Evolutionary conservation across 2,888 invertebrate genomes (phyloP), one percentile per base, ranked within the genome.

Genomic region (Leucania comma): DNA sequence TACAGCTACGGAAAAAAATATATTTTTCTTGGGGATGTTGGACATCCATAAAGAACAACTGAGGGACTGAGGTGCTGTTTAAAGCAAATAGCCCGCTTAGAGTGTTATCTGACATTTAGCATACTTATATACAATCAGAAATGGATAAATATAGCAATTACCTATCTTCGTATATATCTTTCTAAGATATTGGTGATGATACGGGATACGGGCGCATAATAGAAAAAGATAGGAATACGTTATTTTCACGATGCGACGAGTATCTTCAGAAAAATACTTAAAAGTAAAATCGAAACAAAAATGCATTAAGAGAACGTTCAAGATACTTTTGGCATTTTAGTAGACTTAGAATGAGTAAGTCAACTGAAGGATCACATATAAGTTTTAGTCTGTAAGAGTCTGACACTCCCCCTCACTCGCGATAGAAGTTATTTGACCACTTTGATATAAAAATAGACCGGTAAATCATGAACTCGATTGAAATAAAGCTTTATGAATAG

Each of bases 401-500:
- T 42, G 42, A 42, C 17, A 42, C 42, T 42, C 14, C 1, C 10
- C 4, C 12, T n/a, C n/a, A n/a, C 35, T 35, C 10, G 1, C 1
- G 9, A 2, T 1, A 42, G 42, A 42, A 17, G 14, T 17, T 5
- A 42, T 42, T 42, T 17, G 17, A 42, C 5, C 4, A 42, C 42
- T 42, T 3, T 3, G 4, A 68, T 26, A 38, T 46, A 35, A 35
- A n/a, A 70, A 53, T 10, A 51, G 46, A 60, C 32, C 9, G 53
- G 6, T 35, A 48, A 17, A 56, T 1, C 24, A 64, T 12, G 17
- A 42, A 63, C 1, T 42, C 4, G 12, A 64, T 35, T 51, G 22
- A 35, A 26, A 29, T 48, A 67, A 46, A 46, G n/a, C 26, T 58
- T 6, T 53, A 75, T 72, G 53, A 46, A 67, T 29, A 67, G 35